Evolutionary conservation across 2,113 vertebrate genomes (phyloP), one percentile per base, ranked within the genome.

Genomic region (Panthera tigris): DNA sequence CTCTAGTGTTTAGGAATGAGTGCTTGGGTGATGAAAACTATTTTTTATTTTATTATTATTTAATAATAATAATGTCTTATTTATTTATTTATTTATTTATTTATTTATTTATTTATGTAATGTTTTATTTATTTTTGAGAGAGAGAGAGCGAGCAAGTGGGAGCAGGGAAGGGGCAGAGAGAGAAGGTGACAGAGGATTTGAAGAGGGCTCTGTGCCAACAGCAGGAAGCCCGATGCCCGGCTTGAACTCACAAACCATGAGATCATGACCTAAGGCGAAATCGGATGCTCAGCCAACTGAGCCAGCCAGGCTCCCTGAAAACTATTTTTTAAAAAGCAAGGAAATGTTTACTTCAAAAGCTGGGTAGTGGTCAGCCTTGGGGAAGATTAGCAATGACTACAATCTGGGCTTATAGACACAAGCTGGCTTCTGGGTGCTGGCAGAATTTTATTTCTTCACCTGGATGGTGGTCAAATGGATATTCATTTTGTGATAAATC

Each of bases 361-460:
- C 19, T 85, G n/a, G 31, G 84, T 12, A 61, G 50, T 29, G 23
- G 61, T n/a, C 25, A 39, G 5, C 21, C 36, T 27, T 18, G 39
- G n/a, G 7, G 41, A 76, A 12, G 19, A 19, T 16, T 73, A 45
- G 69, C 14, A 21, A 33, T 61, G 39, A 19, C 13, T 50, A 25
- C 0, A 39, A 10, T 45, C 1, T 4, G 29, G 74, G 41, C 74
- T 31, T 78, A 7, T 12, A 15, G 11, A 79, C 8, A 2, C 7
- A 29, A 14, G 7, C 15, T 0, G 48, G 69, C 1, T 10, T 39
- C 25, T 48, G 18, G 18, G 39, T 33, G 0, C n/a, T 1, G 14
- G 9, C n/a, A 23, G 18, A 31, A 52, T 10, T 86, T 15, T 33
- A 1, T 4, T 14, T 57, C 48, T 69, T 55, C 12, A 21, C 29